phyloP scores from a whole-genome alignment of 2,888 invertebrate genomes.

The Aquatica leii region DNA sequence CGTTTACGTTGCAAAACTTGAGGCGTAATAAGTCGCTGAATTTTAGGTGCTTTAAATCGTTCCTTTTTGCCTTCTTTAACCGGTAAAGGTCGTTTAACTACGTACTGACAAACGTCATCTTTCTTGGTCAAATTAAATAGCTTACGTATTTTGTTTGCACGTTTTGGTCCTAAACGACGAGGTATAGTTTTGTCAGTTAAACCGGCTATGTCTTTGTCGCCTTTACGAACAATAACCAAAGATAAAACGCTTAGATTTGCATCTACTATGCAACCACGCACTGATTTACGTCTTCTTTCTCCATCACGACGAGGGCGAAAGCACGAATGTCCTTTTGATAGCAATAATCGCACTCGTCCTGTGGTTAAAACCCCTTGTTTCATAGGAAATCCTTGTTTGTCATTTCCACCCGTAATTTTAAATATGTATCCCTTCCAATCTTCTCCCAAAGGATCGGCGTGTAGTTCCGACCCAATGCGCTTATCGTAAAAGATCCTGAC shows the following conservation, averaged over 20 bases:
- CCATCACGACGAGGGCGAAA: constrained; percentile 92
- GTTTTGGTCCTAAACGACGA: constrained; percentile 78
- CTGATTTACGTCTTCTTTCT: constrained; percentile 96
- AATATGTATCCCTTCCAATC: constrained; percentile 99
- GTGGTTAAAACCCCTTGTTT: constrained; percentile 97
- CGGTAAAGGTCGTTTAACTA: constrained; percentile 72
- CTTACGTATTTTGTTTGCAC: constrained; percentile 80
- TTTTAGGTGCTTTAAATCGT: constrained; percentile 77
- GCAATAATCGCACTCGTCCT: constrained; percentile 90
- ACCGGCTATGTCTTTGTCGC: constrained; percentile 72
- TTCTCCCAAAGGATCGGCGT: constrained; percentile 91
- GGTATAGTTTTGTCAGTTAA: constrained; percentile 87
- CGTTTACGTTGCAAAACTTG: constrained; percentile 74
- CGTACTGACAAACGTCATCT: constrained; percentile 81
- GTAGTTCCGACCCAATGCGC: constrained; percentile 96
- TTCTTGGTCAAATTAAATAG: constrained; percentile 79
- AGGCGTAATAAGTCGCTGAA: constrained; percentile 82
- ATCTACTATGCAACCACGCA: constrained; percentile 98
- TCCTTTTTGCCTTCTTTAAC: constrained; percentile 68
- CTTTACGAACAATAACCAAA: constrained; percentile 92
- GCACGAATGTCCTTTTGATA: constrained; percentile 94
- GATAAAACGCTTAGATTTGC: constrained; percentile 92
- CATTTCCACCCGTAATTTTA: constrained; percentile 95
- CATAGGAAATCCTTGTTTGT: constrained; percentile 99
- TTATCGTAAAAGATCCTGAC: constrained; percentile 96